Evolutionary conservation across 1,140 invertebrate species (phyloP), one percentile per base, ranked within the genome.

Genomic region (Heliconius himera): DNA sequence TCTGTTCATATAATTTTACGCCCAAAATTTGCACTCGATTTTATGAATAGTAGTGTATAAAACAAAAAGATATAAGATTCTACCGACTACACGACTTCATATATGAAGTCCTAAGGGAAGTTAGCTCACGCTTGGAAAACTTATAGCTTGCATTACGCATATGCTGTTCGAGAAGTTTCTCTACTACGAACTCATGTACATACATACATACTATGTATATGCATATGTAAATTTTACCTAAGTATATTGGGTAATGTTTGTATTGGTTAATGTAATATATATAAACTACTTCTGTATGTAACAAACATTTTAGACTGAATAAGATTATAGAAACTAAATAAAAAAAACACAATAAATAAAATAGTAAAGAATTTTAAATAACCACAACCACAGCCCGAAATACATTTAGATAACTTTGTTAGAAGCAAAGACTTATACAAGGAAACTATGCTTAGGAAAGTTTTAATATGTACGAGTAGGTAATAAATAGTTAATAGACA

Each of bases 141-240:
- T 81, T 51, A 77, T 77, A 74, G 79, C 74, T 77, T 76, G 74
- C 75, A 73, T 70, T 77, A 77, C 75, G 79, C 75, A 74, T 77
- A 60, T 81, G 73, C 75, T 56, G 38, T 70, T 56, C 75, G 56
- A 81, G 71, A 81, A 77, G 54, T 81, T 81, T 70, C 56, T 29
- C 20, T 76, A 72, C 66, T 76, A 20, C 29, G 8, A 76, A 72
- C 13, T 72, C 41, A 70, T 75, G 26, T 66, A 66, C 11, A 29
- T 66, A 66, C 3, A 66, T 56, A 56, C 20, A 22, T 22, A 54
- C 0, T 46, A 18, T 22, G 54, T 56, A 22, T 56, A 56, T 66
- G 56, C 22, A 66, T 29, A 66, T 66, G 54, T 66, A 66, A 66
- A 29, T 66, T 13, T 66, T 66, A 66, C 3, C 2, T 66, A 26